A percentile compares a stretch with the other conserved stretches of the same genome.
Evolutionary conservation across 2,113 vertebrate genomes (phyloP).

Genomic region (Delphinus delphis): DNA sequence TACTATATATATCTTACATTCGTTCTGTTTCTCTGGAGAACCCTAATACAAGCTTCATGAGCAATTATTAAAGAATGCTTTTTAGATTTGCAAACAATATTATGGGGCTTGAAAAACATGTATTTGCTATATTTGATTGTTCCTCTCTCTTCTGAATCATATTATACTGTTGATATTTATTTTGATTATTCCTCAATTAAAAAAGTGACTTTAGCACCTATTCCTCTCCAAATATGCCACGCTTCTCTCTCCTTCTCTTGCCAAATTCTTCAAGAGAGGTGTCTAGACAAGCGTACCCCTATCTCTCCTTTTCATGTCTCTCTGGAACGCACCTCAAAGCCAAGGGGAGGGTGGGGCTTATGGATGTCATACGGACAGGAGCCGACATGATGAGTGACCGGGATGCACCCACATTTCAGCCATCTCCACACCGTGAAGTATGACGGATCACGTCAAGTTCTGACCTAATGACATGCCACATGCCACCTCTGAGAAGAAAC

Average conservation of each 20-base stretch:
- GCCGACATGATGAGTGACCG: neutral
- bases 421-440: neutral
- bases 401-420: too few species aligned
- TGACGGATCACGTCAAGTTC: too few species aligned
- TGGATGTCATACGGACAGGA: neutral
- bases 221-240: too few species aligned
- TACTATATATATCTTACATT: rapidly evolving
- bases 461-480: neutral
- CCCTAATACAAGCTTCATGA: too few species aligned
- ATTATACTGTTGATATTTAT: too few species aligned
- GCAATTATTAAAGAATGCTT: too few species aligned
- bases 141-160: neutral
- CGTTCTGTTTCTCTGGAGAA: too few species aligned
- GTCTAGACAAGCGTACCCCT: neutral
- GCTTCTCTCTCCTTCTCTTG: neutral
- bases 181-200: neutral
- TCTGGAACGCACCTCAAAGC: neutral
- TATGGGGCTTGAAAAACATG: too few species aligned
- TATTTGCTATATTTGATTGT: too few species aligned
- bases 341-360: neutral
- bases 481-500: neutral
- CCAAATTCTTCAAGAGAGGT: neutral
- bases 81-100: neutral
- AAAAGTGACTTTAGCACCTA: neutral
- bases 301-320: neutral